Evolutionary conservation across 2,113 vertebrate species (phyloP), one percentile per base, ranked within the genome.

Genomic region (Ceuthmochares aereus): DNA sequence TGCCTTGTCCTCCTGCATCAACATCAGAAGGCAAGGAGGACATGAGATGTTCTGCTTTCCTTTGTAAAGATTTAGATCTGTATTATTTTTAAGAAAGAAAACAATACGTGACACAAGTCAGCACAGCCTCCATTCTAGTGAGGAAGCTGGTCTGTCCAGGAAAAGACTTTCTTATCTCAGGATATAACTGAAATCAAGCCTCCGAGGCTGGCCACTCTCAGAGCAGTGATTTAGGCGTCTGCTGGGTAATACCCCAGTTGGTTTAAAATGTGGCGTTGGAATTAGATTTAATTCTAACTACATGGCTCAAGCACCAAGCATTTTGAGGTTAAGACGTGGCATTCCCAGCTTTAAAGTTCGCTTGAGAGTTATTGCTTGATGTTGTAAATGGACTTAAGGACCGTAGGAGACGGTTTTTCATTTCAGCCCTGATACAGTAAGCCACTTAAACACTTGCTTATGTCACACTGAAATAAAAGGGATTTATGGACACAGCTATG

Each of bases 391-490:
- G 94, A 97, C 92, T 87, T 95, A 90, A 77, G 83, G 85, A 82
- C 75, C 30, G 2, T 92, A 90, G 93, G 92, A 97, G 95, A 87
- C 34, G 58, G 78, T 77, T 94, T 94, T 96, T 97, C 95, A 91
- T 92, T 97, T 92, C 92, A 90, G 87, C 91, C 87, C 90, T 52
- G 91, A 91, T 95, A 94, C 93, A 84, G 94, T 95, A 95, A 97
- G 94, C 87, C 85, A 95, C 90, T 94, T 93, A 94, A 96, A 94
- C 91, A 91, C 93, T 97, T 95, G 95, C 91, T 97, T 89, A 92
- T 96, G 96, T 97, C 95, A 91, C 92, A 77, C 90, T 93, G 92
- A 96, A 97, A 96, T 96, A 95, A 96, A 97, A 91, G 95, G 93
- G 95, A 96, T 96, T 96, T 96, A 97, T 96, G 87, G 83, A 62